Evolutionary conservation across 1,140 invertebrate genomes (phyloP), one percentile per base, ranked within the genome.

Genomic region (Hyles vespertilio): DNA sequence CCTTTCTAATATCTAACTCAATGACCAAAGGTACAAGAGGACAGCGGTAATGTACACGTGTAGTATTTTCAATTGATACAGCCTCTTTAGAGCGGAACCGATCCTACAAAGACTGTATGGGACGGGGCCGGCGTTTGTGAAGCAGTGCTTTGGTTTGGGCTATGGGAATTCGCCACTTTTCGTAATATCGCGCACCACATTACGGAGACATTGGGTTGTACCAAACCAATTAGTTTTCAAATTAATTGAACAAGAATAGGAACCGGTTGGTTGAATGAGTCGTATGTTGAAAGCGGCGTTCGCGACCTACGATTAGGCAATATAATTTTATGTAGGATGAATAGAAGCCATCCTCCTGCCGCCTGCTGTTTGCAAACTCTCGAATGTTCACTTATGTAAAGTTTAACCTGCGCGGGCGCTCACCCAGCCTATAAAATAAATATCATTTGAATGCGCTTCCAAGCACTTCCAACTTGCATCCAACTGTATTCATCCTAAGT

Each of bases 171-270:
- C 5, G 22, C 22, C 5, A 48, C n/a, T 5, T 48, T 48, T n/a
- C 3, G n/a, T 48, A 48, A 11, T 11, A 22, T 22, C 22, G 22
- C n/a, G 12, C n/a, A 82, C 74, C 73, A 77, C 67, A 76, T 75
- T 78, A 76, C 64, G 58, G 50, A 64, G 57, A 65, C 59, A 58
- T 59, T 58, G 58, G 65, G 51, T 50, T 67, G 64, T 73, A 70
- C 63, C 65, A 74, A 72, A 78, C 59, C 72, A 84, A 85, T 83
- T 81, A 77, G 79, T 80, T 83, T 83, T 79, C 61, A 77, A 85
- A 77, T 80, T 80, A 80, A 79, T 80, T 80, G 72, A 76, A 71
- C 72, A 67, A 79, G 75, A 79, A 73, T 52, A 43, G 36, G 60
- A 79, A 87, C 81, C 74, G 82, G 79, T 84, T 72, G 48, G 44